Percentiles rank a stretch among this genome's conserved stretches.
These are phyloP conservation scores for Drosophila saltans DNA, from an alignment of 1,140 invertebrate species.

Conservation along the genomic window DNA sequence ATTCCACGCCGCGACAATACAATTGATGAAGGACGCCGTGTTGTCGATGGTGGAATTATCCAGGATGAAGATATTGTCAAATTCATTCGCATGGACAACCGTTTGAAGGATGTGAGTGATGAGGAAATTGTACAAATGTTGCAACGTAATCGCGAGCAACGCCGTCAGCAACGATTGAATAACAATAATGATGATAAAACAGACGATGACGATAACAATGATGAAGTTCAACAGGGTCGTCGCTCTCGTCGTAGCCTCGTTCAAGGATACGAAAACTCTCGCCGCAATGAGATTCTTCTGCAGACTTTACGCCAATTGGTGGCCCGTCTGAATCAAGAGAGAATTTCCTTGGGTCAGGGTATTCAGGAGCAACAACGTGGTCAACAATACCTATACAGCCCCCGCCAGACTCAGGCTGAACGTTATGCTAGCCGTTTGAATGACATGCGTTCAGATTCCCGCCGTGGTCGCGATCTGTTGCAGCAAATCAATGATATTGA, in stretches of 20 bases:
- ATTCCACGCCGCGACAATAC: background rate
- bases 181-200: slow-evolving; percentile 15
- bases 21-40: slow-evolving; percentile 18
- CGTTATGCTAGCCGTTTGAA: slow-evolving; percentile 50
- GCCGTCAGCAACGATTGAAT: slow-evolving; percentile 9
- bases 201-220: slow-evolving; percentile 11
- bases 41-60: slow-evolving; percentile 9
- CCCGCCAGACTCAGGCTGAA: slow-evolving; percentile 37
- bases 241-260: slow-evolving; percentile 56
- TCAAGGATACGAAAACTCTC: slow-evolving; percentile 18
- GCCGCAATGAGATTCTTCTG: slow-evolving; percentile 53
- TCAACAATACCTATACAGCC: slow-evolving; percentile 24
- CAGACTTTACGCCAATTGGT: slow-evolving; percentile 64
- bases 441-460: slow-evolving; percentile 48
- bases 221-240: slow-evolving; percentile 5
- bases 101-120: slow-evolving; percentile 41
- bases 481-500: slow-evolving; percentile 44
- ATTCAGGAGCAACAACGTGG: background rate
- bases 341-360: slow-evolving; percentile 32
- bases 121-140: slow-evolving; percentile 59
- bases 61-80: slow-evolving; percentile 53
- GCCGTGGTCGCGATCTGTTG: slow-evolving; percentile 40
- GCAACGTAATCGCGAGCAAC: slow-evolving; percentile 41
- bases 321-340: slow-evolving; percentile 69
- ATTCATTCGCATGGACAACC: slow-evolving; percentile 53